Evolutionary conservation across 2,888 invertebrate species (phyloP).

Genomic region (Ecliptopera silaceata): DNA sequence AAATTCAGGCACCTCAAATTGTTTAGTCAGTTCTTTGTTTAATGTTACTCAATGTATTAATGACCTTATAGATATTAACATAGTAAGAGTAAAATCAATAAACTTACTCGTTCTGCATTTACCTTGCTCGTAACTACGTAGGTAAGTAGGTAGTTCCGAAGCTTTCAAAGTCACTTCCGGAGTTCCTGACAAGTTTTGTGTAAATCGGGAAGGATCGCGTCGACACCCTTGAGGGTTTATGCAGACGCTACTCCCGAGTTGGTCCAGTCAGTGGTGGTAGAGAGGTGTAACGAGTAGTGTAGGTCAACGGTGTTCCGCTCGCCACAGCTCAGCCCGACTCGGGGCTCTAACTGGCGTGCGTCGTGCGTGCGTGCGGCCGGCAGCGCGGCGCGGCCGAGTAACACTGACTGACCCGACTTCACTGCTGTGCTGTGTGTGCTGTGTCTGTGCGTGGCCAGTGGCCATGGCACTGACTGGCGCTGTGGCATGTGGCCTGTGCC

Average conservation of each 20-base stretch:
- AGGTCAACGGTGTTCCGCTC: conserved; percentile 13
- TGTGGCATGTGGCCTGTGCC: too few species aligned
- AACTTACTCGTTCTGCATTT: conserved; percentile 12
- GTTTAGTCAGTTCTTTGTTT: too few species aligned
- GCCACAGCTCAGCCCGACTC: conserved; percentile 27
- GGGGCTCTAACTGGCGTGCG: conserved; percentile 31
- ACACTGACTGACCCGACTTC: conserved; percentile 1
- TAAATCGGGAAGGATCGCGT: conserved; percentile 17
- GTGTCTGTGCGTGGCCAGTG: background rate
- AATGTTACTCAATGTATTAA: too few species aligned
- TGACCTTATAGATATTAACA: too few species aligned
- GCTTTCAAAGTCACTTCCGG: conserved; percentile 18
- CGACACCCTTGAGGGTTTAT: conserved; percentile 34
- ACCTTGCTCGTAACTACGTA: conserved; percentile 2
- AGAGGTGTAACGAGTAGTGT: background rate
- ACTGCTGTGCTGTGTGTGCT: background rate
- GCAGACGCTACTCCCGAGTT: conserved; percentile 19
- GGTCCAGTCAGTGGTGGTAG: background rate
- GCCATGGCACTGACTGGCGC: too few species aligned
- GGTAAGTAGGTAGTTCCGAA: conserved; percentile 11
- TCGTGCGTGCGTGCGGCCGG: conserved; percentile 18
- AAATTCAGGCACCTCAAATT: too few species aligned
- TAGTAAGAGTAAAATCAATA: conserved; percentile 14
- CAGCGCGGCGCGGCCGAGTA: conserved; percentile 23
- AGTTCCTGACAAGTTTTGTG: background rate